Evolutionary conservation across 2,797 vertebrate genomes (phyloP).

Genomic region (Botia almorhae): DNA sequence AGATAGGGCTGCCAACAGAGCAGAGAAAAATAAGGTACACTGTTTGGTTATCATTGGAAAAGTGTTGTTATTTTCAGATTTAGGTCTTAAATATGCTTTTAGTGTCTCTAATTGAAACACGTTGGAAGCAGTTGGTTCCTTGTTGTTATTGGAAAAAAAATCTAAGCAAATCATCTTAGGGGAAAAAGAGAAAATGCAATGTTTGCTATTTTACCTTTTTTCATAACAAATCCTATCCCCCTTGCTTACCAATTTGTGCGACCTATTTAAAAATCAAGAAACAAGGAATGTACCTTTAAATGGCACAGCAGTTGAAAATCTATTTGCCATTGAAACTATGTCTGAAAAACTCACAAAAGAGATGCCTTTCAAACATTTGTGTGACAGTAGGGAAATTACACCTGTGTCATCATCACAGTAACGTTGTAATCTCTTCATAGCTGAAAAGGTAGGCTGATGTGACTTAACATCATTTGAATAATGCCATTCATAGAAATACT

Average conservation of each 20-base stretch:
- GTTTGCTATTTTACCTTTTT: too few relatives aligned
- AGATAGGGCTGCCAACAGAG: not conserved
- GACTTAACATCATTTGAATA: slow-evolving; percentile 86
- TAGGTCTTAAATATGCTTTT: not conserved
- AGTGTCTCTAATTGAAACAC: not conserved
- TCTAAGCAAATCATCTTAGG: not conserved
- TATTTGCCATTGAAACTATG: slow-evolving; percentile 21
- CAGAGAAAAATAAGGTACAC: not conserved
- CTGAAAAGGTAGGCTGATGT: slow-evolving; percentile 77
- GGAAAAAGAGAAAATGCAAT: not conserved
- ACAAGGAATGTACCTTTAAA: slow-evolving; percentile 16
- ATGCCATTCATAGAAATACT: slow-evolving; percentile 83
- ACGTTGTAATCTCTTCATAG: slow-evolving; percentile 74
- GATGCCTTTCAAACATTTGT: slow-evolving; percentile 48
- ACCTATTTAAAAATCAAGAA: too few relatives aligned
- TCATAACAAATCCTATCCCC: too few relatives aligned
- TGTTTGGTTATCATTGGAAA: not conserved
- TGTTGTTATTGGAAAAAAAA: not conserved
- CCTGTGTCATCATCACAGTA: slow-evolving; percentile 74
- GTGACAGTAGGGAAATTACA: slow-evolving; percentile 63
- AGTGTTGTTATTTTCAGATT: not conserved
- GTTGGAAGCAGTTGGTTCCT: not conserved
- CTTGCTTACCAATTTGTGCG: too few relatives aligned
- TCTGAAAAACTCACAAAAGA: slow-evolving; percentile 28
- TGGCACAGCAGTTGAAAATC: slow-evolving; percentile 1